A percentile compares a stretch with the other conserved stretches of the same genome.
Evolutionary conservation across 2,888 invertebrate genomes (phyloP).

Genomic region (Villa cingulata): DNA sequence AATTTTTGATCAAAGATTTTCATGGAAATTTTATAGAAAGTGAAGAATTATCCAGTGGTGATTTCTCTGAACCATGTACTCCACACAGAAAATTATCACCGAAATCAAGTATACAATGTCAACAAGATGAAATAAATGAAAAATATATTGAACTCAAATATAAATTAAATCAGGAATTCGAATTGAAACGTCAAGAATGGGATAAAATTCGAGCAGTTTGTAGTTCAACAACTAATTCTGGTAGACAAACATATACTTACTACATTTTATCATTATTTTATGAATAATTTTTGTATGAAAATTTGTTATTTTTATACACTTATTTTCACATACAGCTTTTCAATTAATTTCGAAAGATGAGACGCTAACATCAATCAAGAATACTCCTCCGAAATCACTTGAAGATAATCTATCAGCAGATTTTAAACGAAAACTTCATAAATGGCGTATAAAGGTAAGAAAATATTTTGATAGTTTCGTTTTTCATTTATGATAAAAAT

Average conservation of each 20-base stretch:
- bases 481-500: background rate
- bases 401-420: constrained; percentile 65
- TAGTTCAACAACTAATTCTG: constrained; percentile 16
- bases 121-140: constrained; percentile 53
- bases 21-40: constrained; percentile 23
- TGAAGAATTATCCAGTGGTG: constrained; percentile 37
- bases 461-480: background rate
- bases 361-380: constrained; percentile 21
- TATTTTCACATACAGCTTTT: constrained; percentile 13
- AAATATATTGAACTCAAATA: constrained; percentile 60
- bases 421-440: constrained; percentile 69
- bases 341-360: constrained; percentile 23
- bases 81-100: constrained; percentile 23
- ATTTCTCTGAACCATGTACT: constrained; percentile 37
- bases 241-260: constrained; percentile 3
- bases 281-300: no score
- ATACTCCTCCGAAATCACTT: constrained; percentile 26
- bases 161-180: constrained; percentile 59
- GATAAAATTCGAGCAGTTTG: constrained; percentile 33
- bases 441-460: constrained; percentile 57
- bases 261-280: background rate
- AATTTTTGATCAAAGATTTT: no score
- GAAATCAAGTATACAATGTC: constrained; percentile 25
- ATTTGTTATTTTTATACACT: background rate
- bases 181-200: constrained; percentile 55